phyloP scores from a whole-genome alignment of 1,140 invertebrate species.

The Stenopsyche tienmushanensis region DNA sequence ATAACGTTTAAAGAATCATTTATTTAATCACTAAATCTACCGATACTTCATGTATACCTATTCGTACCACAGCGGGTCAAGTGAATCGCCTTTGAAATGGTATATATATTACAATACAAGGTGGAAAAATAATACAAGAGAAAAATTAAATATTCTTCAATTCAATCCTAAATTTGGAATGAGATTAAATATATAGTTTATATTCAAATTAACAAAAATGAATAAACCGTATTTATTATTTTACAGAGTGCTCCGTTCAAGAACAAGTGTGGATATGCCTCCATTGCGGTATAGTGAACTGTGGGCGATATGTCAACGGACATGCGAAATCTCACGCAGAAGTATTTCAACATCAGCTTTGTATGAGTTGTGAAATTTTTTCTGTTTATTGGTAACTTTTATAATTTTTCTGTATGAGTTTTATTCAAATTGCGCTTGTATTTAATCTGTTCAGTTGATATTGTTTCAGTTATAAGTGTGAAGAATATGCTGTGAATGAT shows the following conservation, averaged over 20 bases:
- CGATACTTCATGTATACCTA: background rate
- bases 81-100: background rate
- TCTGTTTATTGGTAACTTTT: slow-evolving; percentile 72
- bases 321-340: slow-evolving; percentile 76
- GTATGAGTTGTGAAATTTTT: slow-evolving; percentile 73
- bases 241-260: slow-evolving; percentile 66
- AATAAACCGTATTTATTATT: no score
- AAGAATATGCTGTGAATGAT: slow-evolving; percentile 80
- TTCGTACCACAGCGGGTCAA: no score
- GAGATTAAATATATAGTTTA: background rate
- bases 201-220: no score
- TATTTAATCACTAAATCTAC: no score
- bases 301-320: slow-evolving; percentile 76
- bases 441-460: slow-evolving; percentile 25
- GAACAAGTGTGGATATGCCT: slow-evolving; percentile 77
- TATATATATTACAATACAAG: no score
- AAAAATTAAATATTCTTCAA: background rate
- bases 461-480: slow-evolving; percentile 72
- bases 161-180: no score
- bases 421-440: background rate
- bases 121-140: background rate
- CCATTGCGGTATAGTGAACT: slow-evolving; percentile 70
- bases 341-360: slow-evolving; percentile 65
- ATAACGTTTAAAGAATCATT: no score
- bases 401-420: no score